A percentile compares a stretch with the other conserved stretches of the same genome.
These are phyloP conservation scores for Macrocentrus cingulum DNA, from an alignment of 1,140 invertebrate genomes.

Conservation along the genomic window DNA sequence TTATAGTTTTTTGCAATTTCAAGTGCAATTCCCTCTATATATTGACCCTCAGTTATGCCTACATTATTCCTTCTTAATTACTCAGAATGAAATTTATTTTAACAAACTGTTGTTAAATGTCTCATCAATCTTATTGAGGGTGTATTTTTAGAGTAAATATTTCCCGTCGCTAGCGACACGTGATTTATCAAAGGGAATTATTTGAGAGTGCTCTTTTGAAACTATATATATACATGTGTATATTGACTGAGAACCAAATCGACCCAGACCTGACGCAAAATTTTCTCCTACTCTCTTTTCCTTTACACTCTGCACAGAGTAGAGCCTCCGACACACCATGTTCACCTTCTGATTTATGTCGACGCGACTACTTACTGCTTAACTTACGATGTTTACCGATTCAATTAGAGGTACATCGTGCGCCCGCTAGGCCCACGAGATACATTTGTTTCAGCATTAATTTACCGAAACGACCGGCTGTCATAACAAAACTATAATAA, in stretches of 20 bases:
- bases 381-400: constrained; percentile 60
- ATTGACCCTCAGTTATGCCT: too few relatives aligned
- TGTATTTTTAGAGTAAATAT: constrained; percentile 3
- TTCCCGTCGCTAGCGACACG: constrained; percentile 1
- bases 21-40: too few relatives aligned
- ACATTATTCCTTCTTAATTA: constrained; percentile 6
- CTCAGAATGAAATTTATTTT: not conserved
- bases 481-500: constrained; percentile 62
- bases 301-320: not conserved
- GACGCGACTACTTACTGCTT: constrained; percentile 47
- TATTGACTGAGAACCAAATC: not conserved
- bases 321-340: not conserved
- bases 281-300: not conserved
- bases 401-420: constrained; percentile 52
- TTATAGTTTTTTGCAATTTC: too few relatives aligned
- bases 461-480: constrained; percentile 53
- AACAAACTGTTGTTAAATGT: constrained; percentile 8
- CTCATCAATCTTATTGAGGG: constrained; percentile 9
- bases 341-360: constrained; percentile 42
- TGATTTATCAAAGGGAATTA: constrained; percentile 19
- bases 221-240: not conserved
- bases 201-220: constrained; percentile 17
- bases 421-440: constrained; percentile 30
- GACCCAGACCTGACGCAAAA: not conserved
- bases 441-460: constrained; percentile 59